A percentile compares a stretch with the other conserved stretches of the same genome.
phyloP scores from a whole-genome alignment of 2,888 invertebrate genomes.

The Leptinotarsa haldemani region DNA sequence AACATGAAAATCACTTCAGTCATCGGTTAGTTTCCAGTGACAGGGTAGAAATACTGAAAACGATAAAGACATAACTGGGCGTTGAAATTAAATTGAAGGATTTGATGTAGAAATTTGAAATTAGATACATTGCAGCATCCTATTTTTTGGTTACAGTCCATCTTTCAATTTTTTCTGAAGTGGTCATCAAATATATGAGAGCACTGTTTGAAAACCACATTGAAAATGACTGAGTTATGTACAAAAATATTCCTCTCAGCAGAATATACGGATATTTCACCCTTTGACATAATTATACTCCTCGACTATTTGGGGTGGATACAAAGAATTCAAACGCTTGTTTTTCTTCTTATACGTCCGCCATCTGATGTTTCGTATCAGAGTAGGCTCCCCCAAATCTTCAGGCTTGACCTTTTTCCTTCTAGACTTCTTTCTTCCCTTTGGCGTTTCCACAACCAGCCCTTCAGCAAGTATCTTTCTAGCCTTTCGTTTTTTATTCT shows the following conservation, averaged over 20 bases:
- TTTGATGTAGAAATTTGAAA: no score
- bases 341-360: constrained; percentile 70
- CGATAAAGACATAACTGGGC: no score
- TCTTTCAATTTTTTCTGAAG: no score
- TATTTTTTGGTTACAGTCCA: no score
- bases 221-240: neutral
- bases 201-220: no score
- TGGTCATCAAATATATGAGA: no score
- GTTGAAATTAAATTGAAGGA: no score
- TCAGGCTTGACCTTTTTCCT: constrained; percentile 64
- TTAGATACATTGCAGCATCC: no score
- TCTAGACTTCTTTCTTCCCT: constrained; percentile 62
- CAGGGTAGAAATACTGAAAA: no score
- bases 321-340: constrained; percentile 68
- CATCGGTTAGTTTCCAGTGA: neutral
- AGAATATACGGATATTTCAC: neutral
- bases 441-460: constrained; percentile 36
- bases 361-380: constrained; percentile 66
- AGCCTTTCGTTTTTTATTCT: constrained; percentile 65
- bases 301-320: constrained; percentile 72
- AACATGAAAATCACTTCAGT: neutral
- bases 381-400: constrained; percentile 32
- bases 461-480: constrained; percentile 19
- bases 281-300: constrained; percentile 58
- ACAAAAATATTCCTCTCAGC: neutral